phyloP scores from a whole-genome alignment of 1,140 invertebrate species.

The Dreissena rostriformis region DNA sequence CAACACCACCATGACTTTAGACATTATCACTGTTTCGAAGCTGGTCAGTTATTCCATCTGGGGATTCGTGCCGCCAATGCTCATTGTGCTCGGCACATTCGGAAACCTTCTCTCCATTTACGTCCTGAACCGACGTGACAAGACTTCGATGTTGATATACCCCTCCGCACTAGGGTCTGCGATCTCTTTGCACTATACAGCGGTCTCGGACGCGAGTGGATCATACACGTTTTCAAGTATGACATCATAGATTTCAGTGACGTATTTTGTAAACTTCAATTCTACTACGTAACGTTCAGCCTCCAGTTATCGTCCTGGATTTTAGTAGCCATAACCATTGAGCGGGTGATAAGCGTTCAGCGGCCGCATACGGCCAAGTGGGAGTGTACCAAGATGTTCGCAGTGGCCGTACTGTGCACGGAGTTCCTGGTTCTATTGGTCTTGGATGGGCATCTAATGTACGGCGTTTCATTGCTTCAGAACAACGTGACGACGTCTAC shows the following conservation, averaged over 20 bases:
- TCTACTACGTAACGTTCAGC: slow-evolving; percentile 53
- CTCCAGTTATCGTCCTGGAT: slow-evolving; percentile 65
- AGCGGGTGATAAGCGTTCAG: slow-evolving; percentile 62
- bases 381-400: slow-evolving; percentile 35
- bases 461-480: background rate
- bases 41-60: background rate
- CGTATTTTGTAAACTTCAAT: slow-evolving; percentile 59
- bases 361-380: slow-evolving; percentile 56
- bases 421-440: background rate
- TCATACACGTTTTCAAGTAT: slow-evolving; percentile 49
- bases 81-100: slow-evolving; percentile 61
- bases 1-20: too few relatives aligned
- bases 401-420: background rate
- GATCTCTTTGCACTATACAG: slow-evolving; percentile 60
- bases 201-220: slow-evolving; percentile 64
- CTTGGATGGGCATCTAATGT: slow-evolving; percentile 41
- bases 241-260: slow-evolving; percentile 54
- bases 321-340: slow-evolving; percentile 66
- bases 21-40: too few relatives aligned
- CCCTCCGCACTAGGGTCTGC: slow-evolving; percentile 55
- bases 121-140: slow-evolving; percentile 30
- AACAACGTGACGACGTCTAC: background rate
- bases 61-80: slow-evolving; percentile 39
- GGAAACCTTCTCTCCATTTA: slow-evolving; percentile 60
- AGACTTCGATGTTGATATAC: slow-evolving; percentile 53